phyloP scores from a whole-genome alignment of 2,797 vertebrate species.

The Carcharodon carcharias region DNA sequence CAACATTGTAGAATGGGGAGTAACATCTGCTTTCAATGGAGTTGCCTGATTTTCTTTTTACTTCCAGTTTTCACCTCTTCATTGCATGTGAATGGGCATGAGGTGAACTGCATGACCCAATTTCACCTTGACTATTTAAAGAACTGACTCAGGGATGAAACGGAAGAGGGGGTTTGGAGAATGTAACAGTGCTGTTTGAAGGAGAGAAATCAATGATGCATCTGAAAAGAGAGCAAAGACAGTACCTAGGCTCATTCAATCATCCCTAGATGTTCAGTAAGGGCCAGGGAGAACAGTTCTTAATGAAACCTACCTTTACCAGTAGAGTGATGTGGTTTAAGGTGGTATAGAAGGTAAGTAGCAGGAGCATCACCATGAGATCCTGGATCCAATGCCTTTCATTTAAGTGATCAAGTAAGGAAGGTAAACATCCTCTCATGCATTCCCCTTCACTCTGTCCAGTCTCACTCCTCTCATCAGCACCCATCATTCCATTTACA shows the following conservation, averaged over 20 bases:
- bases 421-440: too few species aligned
- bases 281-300: not conserved
- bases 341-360: too few species aligned
- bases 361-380: too few species aligned
- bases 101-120: not conserved
- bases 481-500: too few species aligned
- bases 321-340: not conserved
- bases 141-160: not conserved
- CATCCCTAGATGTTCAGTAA: not conserved
- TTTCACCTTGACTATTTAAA: not conserved
- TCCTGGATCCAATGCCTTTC: too few species aligned
- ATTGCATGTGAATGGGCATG: too few species aligned
- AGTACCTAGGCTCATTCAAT: not conserved
- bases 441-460: too few species aligned
- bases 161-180: not conserved
- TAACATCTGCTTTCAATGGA: not conserved
- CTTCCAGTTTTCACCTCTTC: not conserved
- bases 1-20: not conserved
- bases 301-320: not conserved
- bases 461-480: too few species aligned
- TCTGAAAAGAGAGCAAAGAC: not conserved
- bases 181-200: not conserved
- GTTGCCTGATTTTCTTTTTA: not conserved
- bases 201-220: not conserved
- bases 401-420: too few species aligned